Percentiles rank a stretch among this genome's conserved stretches.
These are phyloP conservation scores for Cyprinodon variegatus DNA, from an alignment of 2,113 vertebrate species.

Conservation along the genomic window DNA sequence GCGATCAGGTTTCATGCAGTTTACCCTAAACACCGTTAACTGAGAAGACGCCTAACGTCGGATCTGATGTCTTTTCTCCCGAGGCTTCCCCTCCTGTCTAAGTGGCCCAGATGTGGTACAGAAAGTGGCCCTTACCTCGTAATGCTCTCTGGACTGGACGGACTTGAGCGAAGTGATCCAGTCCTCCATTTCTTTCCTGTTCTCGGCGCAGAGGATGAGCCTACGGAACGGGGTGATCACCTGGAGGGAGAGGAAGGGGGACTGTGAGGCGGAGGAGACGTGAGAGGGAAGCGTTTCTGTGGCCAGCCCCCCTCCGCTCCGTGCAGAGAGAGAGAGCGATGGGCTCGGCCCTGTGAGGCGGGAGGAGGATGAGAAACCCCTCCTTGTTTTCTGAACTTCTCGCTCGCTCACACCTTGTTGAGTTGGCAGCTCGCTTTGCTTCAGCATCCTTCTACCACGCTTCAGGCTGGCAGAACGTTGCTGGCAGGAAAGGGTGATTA, in stretches of 20 bases:
- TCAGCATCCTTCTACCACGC: constrained; percentile 9
- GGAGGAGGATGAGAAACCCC: constrained; percentile 55
- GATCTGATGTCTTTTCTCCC: constrained; percentile 23
- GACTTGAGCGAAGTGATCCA: constrained; percentile 95
- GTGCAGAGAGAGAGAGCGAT: constrained; percentile 18
- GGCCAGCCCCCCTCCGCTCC: constrained; percentile 39
- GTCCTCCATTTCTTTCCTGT: constrained; percentile 96
- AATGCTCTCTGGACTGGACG: constrained; percentile 95
- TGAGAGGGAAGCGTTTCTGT: constrained; percentile 28
- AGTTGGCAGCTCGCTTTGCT: constrained; percentile 40
- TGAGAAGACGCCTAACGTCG: constrained; percentile 1
- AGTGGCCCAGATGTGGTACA: neutral
- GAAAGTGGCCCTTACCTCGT: constrained; percentile 86
- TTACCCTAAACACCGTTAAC: neutral
- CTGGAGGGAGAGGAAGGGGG: constrained; percentile 66
- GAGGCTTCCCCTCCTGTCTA: constrained; percentile 1
- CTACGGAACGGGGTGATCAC: constrained; percentile 94
- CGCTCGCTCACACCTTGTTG: constrained; percentile 56
- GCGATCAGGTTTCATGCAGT: neutral
- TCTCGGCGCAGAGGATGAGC: constrained; percentile 90
- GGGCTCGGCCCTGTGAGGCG: constrained; percentile 62
- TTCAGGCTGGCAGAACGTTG: constrained; percentile 68
- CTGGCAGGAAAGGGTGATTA: constrained; percentile 67
- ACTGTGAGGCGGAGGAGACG: constrained; percentile 47
- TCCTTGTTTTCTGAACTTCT: constrained; percentile 33